Evolutionary conservation across 2,888 invertebrate species (phyloP), one percentile per base, ranked within the genome.

Genomic region (Scaptomyza flava): DNA sequence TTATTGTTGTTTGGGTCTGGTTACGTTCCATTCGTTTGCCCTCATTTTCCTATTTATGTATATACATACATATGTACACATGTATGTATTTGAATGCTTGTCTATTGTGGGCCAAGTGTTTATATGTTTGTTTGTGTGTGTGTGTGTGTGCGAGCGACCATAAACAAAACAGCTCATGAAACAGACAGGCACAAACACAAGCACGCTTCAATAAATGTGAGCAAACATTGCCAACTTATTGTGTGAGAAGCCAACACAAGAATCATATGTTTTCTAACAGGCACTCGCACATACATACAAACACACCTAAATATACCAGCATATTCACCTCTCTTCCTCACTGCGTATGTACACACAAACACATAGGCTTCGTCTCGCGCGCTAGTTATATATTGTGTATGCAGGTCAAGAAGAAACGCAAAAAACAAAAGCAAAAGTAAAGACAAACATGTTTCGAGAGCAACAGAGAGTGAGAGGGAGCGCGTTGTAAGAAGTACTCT

Each of bases 331-430:
- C 69, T 50, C 68, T 59, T 17, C 46, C 17, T 17, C 17, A 1
- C 1, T 17, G 17, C 17, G 17, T 17, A 36, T n/a, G 33, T 7
- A 38, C 6, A 34, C 31, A 56, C 27, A 9, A 11, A 30, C 34
- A 53, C 33, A 64, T 64, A 62, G 73, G 59, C 53, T 68, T 62
- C 68, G 77, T 70, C 77, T 74, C 84, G 72, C 80, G 82, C 76
- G 82, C 84, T 73, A 79, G 77, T 82, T 85, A 82, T 82, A 72
- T 80, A 85, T 85, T 83, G 81, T 81, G 83, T 86, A 84, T 84
- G 83, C 83, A 84, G 83, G 83, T 84, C 83, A 84, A 86, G 86
- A 84, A 83, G 84, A 84, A 84, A 84, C 83, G 65, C 83, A 85
- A 85, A 85, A 79, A 73, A 20, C 83, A 85, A 83, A 83, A 85